Evolutionary conservation across 2,888 invertebrate species (phyloP), one percentile per base, ranked within the genome.

Genomic region (Arctia plantaginis): DNA sequence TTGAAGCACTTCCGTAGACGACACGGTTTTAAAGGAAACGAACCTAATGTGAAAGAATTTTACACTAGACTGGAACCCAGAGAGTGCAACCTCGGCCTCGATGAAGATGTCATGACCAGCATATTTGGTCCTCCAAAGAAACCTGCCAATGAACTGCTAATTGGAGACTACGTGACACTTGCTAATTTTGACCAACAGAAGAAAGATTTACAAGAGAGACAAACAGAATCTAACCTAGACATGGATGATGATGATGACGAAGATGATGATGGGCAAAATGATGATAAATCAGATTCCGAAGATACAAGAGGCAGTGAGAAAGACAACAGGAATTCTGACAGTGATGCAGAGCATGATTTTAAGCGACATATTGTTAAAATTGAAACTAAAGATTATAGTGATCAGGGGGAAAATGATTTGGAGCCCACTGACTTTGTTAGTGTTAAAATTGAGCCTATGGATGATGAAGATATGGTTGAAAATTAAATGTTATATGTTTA

Each of bases 351-450:
- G 70, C 75, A 33, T 80, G 51, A 73, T 47, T n/a, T 68, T 1
- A 73, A 18, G 10, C 65, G 72, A n/a, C 44, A 83, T 33, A 66
- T 71, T 10, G 80, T 85, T 15, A 85, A 85, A 75, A 59, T 79
- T 44, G 86, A 87, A 66, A 71, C 74, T 18, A 74, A 78, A 59
- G 84, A 82, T n/a, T 85, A 85, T 7, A 76, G 62, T 67, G 76
- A 79, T 51, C 77, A 85, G 8, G 78, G 77, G 6, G 87, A 89
- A 12, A 77, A 84, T 1, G 93, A 91, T 39, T 76, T 94, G 75
- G 94, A 94, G 77, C 94, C 95, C 0, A 94, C 95, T 0, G 94
- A 94, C 76, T 95, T 95, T 87, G 95, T 95, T 1, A 93, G 92
- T 73, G 92, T 95, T 33, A 95, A 95, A 81, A 94, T 95, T 84